Evolutionary conservation across 2,888 invertebrate genomes (phyloP).

Genomic region (Rhabditoides inermis): DNA sequence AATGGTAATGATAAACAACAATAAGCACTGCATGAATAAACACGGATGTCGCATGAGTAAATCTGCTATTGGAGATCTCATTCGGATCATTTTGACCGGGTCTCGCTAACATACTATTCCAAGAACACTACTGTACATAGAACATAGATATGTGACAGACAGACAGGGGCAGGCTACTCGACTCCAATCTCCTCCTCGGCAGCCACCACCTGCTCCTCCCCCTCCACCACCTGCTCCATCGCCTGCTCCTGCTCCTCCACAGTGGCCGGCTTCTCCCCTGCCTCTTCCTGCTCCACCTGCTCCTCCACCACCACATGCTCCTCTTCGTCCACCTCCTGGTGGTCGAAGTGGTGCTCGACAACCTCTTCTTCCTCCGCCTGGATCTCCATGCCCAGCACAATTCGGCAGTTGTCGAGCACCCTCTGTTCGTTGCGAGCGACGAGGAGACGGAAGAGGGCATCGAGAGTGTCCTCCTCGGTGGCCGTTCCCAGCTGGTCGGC

Average conservation of each 20-base stretch:
- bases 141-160: no score
- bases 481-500: constrained; percentile 16
- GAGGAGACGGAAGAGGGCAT: constrained; percentile 24
- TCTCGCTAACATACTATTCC: no score
- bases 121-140: no score
- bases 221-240: no score
- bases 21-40: no score
- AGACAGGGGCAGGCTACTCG: no score
- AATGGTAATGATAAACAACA: no score
- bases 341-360: neutral
- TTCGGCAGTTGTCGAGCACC: constrained; percentile 24
- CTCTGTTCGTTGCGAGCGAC: constrained; percentile 25
- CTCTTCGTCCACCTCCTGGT: constrained; percentile 5
- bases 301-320: constrained; percentile 16
- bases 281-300: constrained; percentile 6
- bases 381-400: neutral
- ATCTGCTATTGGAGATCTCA: no score
- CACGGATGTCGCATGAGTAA: no score
- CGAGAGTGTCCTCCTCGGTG: constrained; percentile 24
- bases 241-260: constrained; percentile 6
- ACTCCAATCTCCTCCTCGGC: constrained; percentile 6
- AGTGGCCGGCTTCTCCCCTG: constrained; percentile 7
- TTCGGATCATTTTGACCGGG: no score
- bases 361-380: neutral
- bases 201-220: constrained; percentile 6